phyloP scores from a whole-genome alignment of 1,140 invertebrate genomes.

The Orchesella cincta region DNA sequence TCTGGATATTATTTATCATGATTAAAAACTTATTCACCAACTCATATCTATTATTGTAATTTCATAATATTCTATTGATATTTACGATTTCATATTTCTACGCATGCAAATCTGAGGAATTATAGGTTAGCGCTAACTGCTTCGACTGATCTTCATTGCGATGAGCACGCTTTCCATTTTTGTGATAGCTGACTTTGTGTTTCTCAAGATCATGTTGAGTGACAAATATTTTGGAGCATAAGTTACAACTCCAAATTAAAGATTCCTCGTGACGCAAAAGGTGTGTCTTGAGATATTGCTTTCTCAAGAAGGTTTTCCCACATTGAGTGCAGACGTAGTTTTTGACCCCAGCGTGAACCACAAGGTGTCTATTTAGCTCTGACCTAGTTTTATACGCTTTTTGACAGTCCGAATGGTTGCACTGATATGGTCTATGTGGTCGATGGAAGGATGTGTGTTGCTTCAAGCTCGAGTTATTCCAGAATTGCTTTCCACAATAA shows the following conservation, averaged over 20 bases:
- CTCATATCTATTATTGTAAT: too few relatives aligned
- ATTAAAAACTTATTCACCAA: too few relatives aligned
- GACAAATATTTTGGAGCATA: neutral
- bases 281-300: conserved; percentile 9
- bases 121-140: neutral
- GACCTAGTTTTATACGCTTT: neutral
- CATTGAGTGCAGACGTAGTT: neutral
- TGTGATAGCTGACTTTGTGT: conserved; percentile 4
- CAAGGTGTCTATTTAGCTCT: neutral
- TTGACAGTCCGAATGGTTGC: neutral
- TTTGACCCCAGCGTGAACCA: neutral
- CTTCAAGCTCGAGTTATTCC: neutral
- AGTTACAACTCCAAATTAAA: neutral
- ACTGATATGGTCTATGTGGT: neutral
- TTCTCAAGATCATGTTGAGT: neutral
- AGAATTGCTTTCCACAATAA: neutral
- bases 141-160: neutral
- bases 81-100: too few relatives aligned
- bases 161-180: neutral
- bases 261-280: neutral
- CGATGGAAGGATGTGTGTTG: neutral
- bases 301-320: neutral
- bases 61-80: too few relatives aligned
- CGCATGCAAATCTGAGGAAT: neutral
- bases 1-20: neutral